Evolutionary conservation across 2,888 invertebrate genomes (phyloP).

Genomic region (Pyrochroa serraticornis): DNA sequence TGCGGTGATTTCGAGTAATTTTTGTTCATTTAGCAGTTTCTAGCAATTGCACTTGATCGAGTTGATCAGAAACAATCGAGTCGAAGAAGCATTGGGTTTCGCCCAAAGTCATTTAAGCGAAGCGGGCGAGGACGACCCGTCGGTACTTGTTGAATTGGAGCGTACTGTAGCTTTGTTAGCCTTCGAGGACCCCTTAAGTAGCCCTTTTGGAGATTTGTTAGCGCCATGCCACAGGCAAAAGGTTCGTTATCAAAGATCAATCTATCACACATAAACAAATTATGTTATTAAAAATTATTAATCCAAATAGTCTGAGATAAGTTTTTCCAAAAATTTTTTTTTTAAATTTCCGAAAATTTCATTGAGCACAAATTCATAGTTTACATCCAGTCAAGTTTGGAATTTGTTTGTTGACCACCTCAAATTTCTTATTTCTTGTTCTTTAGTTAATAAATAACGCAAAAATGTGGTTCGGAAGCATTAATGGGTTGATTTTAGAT

Average conservation of each 20-base stretch:
- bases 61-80: slow-evolving; percentile 80
- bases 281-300: too few relatives aligned
- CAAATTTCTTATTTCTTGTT: too few relatives aligned
- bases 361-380: too few relatives aligned
- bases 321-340: too few relatives aligned
- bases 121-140: slow-evolving; percentile 82
- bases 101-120: slow-evolving; percentile 90
- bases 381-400: too few relatives aligned
- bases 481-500: slow-evolving; percentile 64
- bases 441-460: too few relatives aligned
- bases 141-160: slow-evolving; percentile 81
- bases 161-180: slow-evolving; percentile 92
- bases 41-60: slow-evolving; percentile 91
- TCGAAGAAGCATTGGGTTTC: slow-evolving; percentile 88
- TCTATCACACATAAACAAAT: too few relatives aligned
- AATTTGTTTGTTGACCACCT: too few relatives aligned
- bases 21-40: slow-evolving; percentile 34
- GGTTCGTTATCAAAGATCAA: slow-evolving; percentile 58
- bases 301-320: background rate
- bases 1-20: background rate
- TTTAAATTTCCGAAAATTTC: too few relatives aligned
- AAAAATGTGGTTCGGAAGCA: background rate
- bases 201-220: slow-evolving; percentile 93
- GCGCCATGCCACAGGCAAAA: slow-evolving; percentile 94
- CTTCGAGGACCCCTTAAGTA: slow-evolving; percentile 93